phyloP scores from a whole-genome alignment of 2,113 vertebrate species.

The Tapirus terrestris region DNA sequence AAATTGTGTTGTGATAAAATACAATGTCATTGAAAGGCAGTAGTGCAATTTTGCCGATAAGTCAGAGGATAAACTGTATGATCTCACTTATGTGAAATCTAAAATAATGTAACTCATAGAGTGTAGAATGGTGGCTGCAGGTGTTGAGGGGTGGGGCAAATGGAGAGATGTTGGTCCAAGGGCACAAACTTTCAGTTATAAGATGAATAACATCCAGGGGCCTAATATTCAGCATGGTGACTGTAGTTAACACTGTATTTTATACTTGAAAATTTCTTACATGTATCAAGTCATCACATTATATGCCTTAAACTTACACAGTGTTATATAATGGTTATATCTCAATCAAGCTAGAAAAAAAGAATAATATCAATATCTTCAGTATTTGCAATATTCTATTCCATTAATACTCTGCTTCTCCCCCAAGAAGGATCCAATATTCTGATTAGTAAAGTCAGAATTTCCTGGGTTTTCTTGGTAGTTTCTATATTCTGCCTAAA shows the following conservation, averaged over 20 bases:
- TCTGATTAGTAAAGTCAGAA: neutral
- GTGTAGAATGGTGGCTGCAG: neutral
- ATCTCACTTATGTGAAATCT: neutral
- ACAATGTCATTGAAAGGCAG: neutral
- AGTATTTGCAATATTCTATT: neutral
- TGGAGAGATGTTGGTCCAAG: neutral
- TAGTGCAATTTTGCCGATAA: neutral
- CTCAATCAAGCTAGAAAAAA: neutral
- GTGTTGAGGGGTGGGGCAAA: neutral
- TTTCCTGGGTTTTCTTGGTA: neutral
- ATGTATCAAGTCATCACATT: neutral
- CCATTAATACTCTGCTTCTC: neutral
- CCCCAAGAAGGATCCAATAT: neutral
- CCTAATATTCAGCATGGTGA: neutral
- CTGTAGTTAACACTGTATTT: neutral
- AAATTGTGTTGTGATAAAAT: neutral
- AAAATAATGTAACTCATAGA: neutral
- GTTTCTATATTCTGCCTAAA: neutral
- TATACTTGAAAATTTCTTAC: neutral
- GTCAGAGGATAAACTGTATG: neutral
- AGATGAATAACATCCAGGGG: neutral
- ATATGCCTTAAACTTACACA: neutral
- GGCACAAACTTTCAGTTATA: neutral
- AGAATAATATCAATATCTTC: neutral
- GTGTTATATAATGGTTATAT: neutral